Evolutionary conservation across 2,797 vertebrate genomes (phyloP).

Genomic region (Tolypeutes matacus): DNA sequence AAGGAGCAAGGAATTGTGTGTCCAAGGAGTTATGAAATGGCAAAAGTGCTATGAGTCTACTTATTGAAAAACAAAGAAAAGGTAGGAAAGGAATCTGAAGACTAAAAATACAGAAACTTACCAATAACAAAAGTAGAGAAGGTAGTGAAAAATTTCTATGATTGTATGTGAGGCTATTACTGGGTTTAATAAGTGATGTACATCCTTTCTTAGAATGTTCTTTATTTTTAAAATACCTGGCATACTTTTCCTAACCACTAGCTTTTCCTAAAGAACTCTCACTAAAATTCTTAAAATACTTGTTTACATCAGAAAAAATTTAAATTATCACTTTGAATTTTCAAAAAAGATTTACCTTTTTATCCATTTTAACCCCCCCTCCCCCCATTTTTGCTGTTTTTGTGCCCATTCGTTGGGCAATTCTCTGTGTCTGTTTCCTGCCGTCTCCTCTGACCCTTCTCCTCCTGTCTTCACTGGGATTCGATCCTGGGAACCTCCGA

Average conservation of each 20-base stretch:
- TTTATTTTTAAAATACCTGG: conserved; percentile 35
- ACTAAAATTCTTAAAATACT: conserved; percentile 26
- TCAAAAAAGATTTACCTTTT: no score
- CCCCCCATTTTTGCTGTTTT: no score
- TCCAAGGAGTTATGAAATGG: not conserved
- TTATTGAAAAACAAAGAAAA: not conserved
- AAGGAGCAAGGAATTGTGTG: not conserved
- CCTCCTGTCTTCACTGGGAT: no score
- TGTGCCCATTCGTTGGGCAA: no score
- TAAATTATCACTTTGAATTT: not conserved
- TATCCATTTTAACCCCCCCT: no score
- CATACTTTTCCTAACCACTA: not conserved
- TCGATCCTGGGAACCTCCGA: no score
- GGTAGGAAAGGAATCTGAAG: not conserved
- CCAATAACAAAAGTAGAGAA: not conserved
- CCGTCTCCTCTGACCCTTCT: no score
- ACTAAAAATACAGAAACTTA: not conserved
- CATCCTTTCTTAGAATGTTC: not conserved
- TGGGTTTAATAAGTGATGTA: not conserved
- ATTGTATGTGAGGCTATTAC: not conserved
- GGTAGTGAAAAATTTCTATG: not conserved
- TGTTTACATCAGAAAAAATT: conserved; percentile 13
- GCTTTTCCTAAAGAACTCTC: not conserved
- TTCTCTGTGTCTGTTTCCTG: no score
- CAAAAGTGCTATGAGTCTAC: not conserved